Evolutionary conservation across 53 echinoderm and acorn worm species (phyloP).

Genomic region (Echinarachnius parma): DNA sequence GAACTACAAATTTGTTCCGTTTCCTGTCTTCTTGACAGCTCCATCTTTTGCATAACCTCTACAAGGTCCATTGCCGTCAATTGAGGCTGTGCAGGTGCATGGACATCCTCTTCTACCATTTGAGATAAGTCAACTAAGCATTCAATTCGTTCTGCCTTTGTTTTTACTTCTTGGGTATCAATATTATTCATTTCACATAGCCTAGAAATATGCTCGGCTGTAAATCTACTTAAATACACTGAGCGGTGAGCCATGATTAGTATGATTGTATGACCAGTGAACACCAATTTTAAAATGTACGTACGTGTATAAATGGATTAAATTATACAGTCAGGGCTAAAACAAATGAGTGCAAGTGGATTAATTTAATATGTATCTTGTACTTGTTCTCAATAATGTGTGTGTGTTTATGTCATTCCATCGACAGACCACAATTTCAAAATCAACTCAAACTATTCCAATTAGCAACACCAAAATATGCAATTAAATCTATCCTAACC

Average conservation of each 20-base stretch:
- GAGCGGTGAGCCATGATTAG: neutral
- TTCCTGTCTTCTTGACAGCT: constrained; percentile 13
- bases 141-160: constrained; percentile 36
- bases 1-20: constrained; percentile 19
- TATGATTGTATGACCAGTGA: no score
- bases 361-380: no score
- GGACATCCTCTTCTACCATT: constrained; percentile 6
- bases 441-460: no score
- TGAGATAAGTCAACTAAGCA: constrained; percentile 20
- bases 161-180: constrained; percentile 9
- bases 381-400: no score
- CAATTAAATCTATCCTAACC: no score
- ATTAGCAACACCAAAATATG: no score
- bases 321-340: no score
- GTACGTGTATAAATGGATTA: no score
- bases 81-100: neutral
- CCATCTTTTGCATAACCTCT: constrained; percentile 15
- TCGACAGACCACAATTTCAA: no score
- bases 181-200: constrained; percentile 28
- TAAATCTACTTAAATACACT: constrained; percentile 20
- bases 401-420: no score
- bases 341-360: no score
- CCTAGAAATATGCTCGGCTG: constrained; percentile 27
- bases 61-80: neutral
- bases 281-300: no score